Percentiles rank a stretch among this genome's conserved stretches.
Conservation (phyloP, 2,797 vertebrate species). For the Myotis daubentonii region DNA sequence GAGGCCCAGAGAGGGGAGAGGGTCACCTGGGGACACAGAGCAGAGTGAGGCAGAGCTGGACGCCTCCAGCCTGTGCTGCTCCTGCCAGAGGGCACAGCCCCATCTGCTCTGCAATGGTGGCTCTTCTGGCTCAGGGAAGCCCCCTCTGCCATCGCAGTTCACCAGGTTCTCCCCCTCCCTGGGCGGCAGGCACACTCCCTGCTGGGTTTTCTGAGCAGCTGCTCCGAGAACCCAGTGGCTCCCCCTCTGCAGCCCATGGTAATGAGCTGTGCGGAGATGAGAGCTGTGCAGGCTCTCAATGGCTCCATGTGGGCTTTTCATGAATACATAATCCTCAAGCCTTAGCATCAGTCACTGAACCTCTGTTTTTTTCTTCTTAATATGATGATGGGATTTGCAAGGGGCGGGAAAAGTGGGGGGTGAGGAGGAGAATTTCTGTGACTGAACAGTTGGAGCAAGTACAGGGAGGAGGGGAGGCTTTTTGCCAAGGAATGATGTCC, state of each 20-base stretch:
- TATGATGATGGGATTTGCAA: constrained; percentile 45
- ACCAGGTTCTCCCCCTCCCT: rapidly evolving
- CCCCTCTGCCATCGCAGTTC: neutral
- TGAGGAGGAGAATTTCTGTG: neutral
- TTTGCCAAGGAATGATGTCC: neutral
- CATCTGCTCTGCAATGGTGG: neutral
- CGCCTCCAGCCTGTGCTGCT: no score
- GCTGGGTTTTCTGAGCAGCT: neutral
- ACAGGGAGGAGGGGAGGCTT: neutral
- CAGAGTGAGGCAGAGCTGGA: neutral
- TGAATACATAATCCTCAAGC: constrained; percentile 79
- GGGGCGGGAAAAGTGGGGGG: neutral
- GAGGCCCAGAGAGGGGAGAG: neutral
- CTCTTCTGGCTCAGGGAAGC: neutral
- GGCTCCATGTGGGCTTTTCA: constrained; percentile 72
- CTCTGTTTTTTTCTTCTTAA: constrained; percentile 58
- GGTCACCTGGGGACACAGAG: neutral
- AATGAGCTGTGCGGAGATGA: constrained; percentile 42
- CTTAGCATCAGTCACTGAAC: constrained; percentile 67
- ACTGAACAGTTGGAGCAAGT: neutral
- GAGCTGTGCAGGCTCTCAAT: constrained; percentile 60
- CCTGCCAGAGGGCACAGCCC: rapidly evolving
- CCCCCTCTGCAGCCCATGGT: neutral
- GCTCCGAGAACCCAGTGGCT: constrained; percentile 26
- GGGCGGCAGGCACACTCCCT: no score